A percentile compares a stretch with the other conserved stretches of the same genome.
Evolutionary conservation across 2,888 invertebrate genomes (phyloP).

Genomic region (Agonopterix heracliana): DNA sequence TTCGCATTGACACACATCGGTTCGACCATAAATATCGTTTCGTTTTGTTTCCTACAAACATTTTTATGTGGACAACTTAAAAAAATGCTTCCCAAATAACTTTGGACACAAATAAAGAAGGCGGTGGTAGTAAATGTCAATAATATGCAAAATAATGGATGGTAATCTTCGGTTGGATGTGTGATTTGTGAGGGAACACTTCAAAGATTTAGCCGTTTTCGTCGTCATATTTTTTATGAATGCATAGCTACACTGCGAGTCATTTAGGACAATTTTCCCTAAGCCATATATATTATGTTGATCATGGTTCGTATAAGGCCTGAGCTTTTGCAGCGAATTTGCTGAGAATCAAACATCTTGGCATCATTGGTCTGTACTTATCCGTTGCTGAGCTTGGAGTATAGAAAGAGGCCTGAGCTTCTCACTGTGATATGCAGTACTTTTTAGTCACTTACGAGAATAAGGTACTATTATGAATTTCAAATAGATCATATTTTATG

Average conservation of each 20-base stretch:
- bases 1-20: conserved; percentile 70
- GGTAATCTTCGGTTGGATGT: conserved; percentile 60
- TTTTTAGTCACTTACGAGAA: too few species aligned
- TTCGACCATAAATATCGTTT: conserved; percentile 60
- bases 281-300: too few species aligned
- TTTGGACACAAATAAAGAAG: conserved; percentile 66
- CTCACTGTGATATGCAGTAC: too few species aligned
- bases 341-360: too few species aligned
- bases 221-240: background rate
- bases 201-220: conserved; percentile 59
- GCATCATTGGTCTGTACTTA: too few species aligned
- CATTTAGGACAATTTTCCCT: too few species aligned
- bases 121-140: conserved; percentile 73
- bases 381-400: too few species aligned
- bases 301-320: too few species aligned
- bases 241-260: background rate
- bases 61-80: conserved; percentile 66
- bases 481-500: too few species aligned
- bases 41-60: conserved; percentile 69
- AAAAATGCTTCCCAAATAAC: conserved; percentile 74
- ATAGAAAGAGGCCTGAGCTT: too few species aligned
- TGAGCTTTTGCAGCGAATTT: too few species aligned
- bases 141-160: conserved; percentile 75
- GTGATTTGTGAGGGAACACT: conserved; percentile 67
- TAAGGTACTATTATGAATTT: too few species aligned